Conservation (phyloP, 64 coral and sea anemone genomes). For the Montipora efflorescens region DNA sequence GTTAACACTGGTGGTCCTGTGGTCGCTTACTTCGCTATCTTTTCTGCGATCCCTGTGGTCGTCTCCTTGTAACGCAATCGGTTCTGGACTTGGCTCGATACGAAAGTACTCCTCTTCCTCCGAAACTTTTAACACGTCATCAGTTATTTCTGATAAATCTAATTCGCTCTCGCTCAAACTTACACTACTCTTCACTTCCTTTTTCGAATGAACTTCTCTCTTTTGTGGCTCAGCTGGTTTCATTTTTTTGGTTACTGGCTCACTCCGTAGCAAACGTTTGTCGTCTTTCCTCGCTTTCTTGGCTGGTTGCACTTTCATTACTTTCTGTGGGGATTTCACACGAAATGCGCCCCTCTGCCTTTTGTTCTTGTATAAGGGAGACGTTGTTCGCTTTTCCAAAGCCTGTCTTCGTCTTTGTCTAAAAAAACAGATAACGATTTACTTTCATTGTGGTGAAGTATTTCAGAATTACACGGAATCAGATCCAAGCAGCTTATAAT, state of each 20-base stretch:
- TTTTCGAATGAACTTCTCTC: neutral
- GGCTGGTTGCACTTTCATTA: neutral
- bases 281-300: slow-evolving; percentile 28
- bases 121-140: slow-evolving; percentile 12
- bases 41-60: neutral
- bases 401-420: slow-evolving; percentile 59
- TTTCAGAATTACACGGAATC: too few relatives aligned
- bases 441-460: too few relatives aligned
- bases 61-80: neutral
- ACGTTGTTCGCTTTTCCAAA: slow-evolving; percentile 25
- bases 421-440: neutral
- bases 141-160: slow-evolving; percentile 61
- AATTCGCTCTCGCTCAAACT: slow-evolving; percentile 70
- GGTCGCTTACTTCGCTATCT: neutral
- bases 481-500: too few relatives aligned
- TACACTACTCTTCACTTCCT: neutral
- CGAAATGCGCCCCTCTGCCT: neutral
- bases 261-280: neutral
- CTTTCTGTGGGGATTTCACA: slow-evolving; percentile 2
- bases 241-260: neutral
- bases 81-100: slow-evolving; percentile 34
- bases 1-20: neutral
- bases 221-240: neutral
- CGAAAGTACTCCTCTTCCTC: slow-evolving; percentile 72
- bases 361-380: neutral